Conservation (phyloP, 2,888 invertebrate genomes). For the Conus canariensis region DNA sequence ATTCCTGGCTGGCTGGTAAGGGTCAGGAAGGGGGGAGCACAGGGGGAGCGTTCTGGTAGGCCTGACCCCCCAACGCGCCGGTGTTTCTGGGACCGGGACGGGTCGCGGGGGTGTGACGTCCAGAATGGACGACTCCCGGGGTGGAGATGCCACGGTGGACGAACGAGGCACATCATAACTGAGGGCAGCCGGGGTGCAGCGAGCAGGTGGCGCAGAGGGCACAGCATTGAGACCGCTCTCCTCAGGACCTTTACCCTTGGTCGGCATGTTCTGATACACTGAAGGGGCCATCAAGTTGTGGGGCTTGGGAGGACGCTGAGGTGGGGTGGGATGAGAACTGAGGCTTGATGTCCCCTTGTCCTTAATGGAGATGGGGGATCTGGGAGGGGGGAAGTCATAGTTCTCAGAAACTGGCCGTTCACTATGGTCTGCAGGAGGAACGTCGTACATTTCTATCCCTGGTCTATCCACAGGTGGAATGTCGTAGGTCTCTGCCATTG, state of each 20-base stretch:
- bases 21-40: constrained; percentile 20
- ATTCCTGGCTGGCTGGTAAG: neutral
- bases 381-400: constrained; percentile 15
- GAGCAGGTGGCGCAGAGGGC: constrained; percentile 55
- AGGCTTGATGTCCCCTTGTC: constrained; percentile 5
- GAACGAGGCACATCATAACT: constrained; percentile 60
- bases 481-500: neutral
- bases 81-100: constrained; percentile 50
- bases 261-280: constrained; percentile 71
- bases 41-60: constrained; percentile 63
- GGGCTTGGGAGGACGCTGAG: constrained; percentile 65
- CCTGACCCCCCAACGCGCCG: constrained; percentile 51
- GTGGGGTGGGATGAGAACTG: constrained; percentile 50
- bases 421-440: neutral
- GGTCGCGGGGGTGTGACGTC: constrained; percentile 56
- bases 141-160: constrained; percentile 40
- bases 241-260: constrained; percentile 53
- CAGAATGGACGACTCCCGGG: constrained; percentile 36
- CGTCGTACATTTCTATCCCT: neutral
- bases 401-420: neutral
- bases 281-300: constrained; percentile 56
- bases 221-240: constrained; percentile 56
- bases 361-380: constrained; percentile 40
- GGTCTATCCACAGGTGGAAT: neutral
- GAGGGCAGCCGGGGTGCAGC: constrained; percentile 15